These are phyloP conservation scores for Agonopterix arenella DNA, from an alignment of 2,888 invertebrate genomes.

Conservation along the genomic window DNA sequence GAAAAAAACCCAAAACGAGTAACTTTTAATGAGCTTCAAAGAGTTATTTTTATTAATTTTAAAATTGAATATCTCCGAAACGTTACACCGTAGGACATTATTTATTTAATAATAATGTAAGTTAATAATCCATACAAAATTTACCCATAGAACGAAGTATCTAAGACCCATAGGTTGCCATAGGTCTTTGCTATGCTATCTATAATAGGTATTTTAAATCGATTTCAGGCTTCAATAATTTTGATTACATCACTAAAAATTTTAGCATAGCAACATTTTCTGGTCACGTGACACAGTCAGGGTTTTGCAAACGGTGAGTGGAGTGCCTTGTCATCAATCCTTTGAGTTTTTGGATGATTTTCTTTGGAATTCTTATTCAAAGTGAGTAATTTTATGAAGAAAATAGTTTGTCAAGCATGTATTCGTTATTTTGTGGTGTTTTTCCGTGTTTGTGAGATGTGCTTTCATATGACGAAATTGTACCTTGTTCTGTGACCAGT, in stretches of 20 bases:
- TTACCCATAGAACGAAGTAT: too few relatives aligned
- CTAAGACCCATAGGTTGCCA: too few relatives aligned
- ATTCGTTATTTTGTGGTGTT: conserved; percentile 43
- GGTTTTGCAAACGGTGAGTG: conserved; percentile 77
- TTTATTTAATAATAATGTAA: too few relatives aligned
- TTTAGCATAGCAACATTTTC: conserved; percentile 1
- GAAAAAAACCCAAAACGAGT: too few relatives aligned
- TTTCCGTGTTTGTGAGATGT: conserved; percentile 50
- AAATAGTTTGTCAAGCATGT: conserved; percentile 46
- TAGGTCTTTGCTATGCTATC: too few relatives aligned
- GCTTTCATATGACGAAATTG: conserved; percentile 66
- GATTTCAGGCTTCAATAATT: too few relatives aligned
- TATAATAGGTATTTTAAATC: too few relatives aligned
- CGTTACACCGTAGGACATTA: too few relatives aligned
- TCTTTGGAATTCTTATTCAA: conserved; percentile 75
- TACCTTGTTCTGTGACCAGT: conserved; percentile 76
- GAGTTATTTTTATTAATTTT: too few relatives aligned
- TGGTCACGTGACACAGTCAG: conserved; percentile 52
- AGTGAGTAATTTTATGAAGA: conserved; percentile 67
- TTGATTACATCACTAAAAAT: background rate
- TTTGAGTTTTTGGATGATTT: conserved; percentile 76
- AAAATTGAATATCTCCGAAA: too few relatives aligned
- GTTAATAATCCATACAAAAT: too few relatives aligned
- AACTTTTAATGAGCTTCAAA: too few relatives aligned
- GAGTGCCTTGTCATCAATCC: conserved; percentile 78